Evolutionary conservation across 1,140 invertebrate genomes (phyloP).

Genomic region (Drosophila nasuta): DNA sequence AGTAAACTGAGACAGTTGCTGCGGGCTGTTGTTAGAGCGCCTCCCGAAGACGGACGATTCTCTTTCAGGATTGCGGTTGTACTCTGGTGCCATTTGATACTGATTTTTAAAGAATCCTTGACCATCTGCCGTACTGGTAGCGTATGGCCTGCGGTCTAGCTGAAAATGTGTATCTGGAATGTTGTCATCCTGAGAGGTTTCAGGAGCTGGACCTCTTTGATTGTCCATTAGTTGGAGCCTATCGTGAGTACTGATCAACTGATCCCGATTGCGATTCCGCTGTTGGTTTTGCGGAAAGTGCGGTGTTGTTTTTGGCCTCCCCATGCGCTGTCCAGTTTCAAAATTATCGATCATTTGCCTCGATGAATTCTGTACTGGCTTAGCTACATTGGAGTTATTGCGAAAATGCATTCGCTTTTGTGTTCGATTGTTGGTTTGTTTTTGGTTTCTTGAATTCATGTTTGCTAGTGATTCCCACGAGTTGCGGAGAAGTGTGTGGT

Average conservation of each 20-base stretch:
- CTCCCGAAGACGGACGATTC: not conserved
- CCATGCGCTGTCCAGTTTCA: not conserved
- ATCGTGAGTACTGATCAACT: too few relatives aligned
- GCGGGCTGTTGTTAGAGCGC: not conserved
- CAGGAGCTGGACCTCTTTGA: not conserved
- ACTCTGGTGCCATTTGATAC: not conserved
- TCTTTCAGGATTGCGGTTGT: not conserved
- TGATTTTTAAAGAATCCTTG: not conserved
- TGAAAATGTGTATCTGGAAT: not conserved
- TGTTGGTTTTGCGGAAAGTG: not conserved
- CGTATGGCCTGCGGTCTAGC: not conserved
- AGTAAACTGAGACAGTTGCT: not conserved
- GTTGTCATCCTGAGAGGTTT: too few relatives aligned
- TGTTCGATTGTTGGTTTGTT: conserved; percentile 4
- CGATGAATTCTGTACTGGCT: not conserved
- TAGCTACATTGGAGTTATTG: not conserved
- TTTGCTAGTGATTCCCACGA: conserved; percentile 40
- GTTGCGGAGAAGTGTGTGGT: conserved; percentile 29
- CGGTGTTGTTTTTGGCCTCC: not conserved
- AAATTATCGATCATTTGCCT: not conserved
- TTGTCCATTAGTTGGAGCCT: not conserved
- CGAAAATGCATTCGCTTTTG: not conserved
- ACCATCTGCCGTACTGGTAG: not conserved
- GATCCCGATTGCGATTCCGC: not conserved
- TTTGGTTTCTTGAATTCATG: conserved; percentile 28